Base-by-base conservation (phyloP, 2,113 vertebrate species). In the Rhabdornis inornatus region DNA sequence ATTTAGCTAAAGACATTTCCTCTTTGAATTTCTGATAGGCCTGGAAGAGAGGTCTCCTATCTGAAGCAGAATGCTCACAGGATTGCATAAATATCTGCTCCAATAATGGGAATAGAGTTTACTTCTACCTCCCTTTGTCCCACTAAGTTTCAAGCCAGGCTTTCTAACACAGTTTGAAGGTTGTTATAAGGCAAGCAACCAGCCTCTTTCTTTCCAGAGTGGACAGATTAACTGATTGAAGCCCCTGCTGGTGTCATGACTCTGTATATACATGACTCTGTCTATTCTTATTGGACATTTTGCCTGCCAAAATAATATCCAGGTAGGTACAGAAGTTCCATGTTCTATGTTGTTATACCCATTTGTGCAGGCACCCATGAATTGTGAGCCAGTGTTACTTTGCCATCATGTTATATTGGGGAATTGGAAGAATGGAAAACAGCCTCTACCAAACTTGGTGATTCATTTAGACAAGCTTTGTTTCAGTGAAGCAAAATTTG, bases 401-500 rank as follows among this genome's bases (percentile, higher is more conserved):
- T 82, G 64, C 64, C 50, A 85, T 55, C 60, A 44, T 15, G 3
- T 65, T 37, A 40, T 11, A 22, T 11, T 72, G n/a, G 20, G 24
- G 31, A 70, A 92, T 50, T 50, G 27, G 50, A 89, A 86, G 80
- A 90, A 66, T 27, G 14, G 86, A 77, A 83, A 84, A 21, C 16
- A 74, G 55, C 21, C 22, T 30, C 37, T 44, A 2, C 70, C 74
- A 80, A 91, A 94, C 50, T 88, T 87, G 55, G 60, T 70, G 42
- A 77, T 80, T 79, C 64, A 64, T 75, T 59, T 61, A 94, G 90
- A 45, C 9, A 94, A 91, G 77, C 64, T 97, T 91, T 85, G 42
- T 56, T 89, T 92, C 89, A 42, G 61, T 70, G 94, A 96, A 96
- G 77, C 94, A 92, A 97, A 96, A 97, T 97, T 92, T 97, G 94